Percentiles rank a stretch among this genome's conserved stretches.
These are phyloP conservation scores for Helicoverpa armigera DNA, from an alignment of 1,140 invertebrate genomes.

Conservation along the genomic window DNA sequence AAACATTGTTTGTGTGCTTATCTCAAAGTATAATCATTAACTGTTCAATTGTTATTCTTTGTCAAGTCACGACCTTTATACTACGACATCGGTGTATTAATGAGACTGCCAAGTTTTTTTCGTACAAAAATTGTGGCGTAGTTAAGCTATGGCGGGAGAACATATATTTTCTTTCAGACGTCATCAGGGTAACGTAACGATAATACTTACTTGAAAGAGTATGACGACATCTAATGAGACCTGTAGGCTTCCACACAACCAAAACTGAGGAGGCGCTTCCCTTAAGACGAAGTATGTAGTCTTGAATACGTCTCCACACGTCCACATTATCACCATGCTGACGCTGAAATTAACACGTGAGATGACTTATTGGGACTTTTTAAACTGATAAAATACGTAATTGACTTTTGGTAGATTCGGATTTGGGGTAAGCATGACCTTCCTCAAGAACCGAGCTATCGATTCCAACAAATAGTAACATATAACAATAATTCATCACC, in stretches of 20 bases:
- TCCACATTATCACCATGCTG: slow-evolving; percentile 99
- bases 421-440: background rate
- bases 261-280: slow-evolving; percentile 97
- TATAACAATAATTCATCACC: too few species aligned
- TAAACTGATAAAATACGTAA: too few species aligned
- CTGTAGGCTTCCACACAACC: slow-evolving; percentile 97
- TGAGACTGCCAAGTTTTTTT: slow-evolving; percentile 5
- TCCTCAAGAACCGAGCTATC: too few species aligned
- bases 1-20: background rate
- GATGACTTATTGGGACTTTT: background rate
- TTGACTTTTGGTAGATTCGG: too few species aligned
- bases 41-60: slow-evolving; percentile 10
- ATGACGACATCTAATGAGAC: slow-evolving; percentile 95
- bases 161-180: background rate
- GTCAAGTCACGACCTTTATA: slow-evolving; percentile 13
- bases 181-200: slow-evolving; percentile 53
- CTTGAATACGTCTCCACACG: slow-evolving; percentile 97
- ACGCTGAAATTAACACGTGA: slow-evolving; percentile 88
- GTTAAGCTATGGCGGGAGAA: background rate
- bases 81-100: background rate
- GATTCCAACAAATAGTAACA: too few species aligned
- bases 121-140: slow-evolving; percentile 1
- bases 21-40: background rate
- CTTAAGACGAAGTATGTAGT: slow-evolving; percentile 97
- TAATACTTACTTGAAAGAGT: slow-evolving; percentile 90